Evolutionary conservation across 2,888 invertebrate species (phyloP).

Genomic region (Portevinia maculata): DNA sequence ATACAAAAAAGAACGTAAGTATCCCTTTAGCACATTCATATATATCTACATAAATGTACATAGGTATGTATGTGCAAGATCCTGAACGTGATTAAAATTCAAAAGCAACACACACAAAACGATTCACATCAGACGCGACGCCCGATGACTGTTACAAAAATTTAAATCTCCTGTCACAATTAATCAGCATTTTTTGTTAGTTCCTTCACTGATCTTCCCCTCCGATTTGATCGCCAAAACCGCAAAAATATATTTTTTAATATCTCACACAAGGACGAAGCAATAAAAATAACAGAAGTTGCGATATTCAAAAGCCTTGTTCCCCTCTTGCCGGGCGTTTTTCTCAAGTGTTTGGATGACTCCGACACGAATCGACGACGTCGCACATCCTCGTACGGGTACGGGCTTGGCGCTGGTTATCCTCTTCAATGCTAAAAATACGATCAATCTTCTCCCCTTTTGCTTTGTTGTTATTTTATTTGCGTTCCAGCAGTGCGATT

Average conservation of each 20-base stretch:
- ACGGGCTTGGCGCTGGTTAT: slow-evolving; percentile 45
- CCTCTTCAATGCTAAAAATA: slow-evolving; percentile 73
- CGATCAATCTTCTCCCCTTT: slow-evolving; percentile 72
- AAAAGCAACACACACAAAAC: slow-evolving; percentile 45
- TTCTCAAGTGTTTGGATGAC: slow-evolving; percentile 55
- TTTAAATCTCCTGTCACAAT: slow-evolving; percentile 70
- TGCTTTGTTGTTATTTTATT: slow-evolving; percentile 51
- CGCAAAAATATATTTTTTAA: slow-evolving; percentile 56
- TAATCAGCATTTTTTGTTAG: slow-evolving; percentile 54
- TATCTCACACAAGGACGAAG: slow-evolving; percentile 72
- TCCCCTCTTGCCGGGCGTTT: slow-evolving; percentile 13
- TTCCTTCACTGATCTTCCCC: slow-evolving; percentile 22
- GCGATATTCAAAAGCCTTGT: slow-evolving; percentile 24
- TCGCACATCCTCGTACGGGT: slow-evolving; percentile 56
- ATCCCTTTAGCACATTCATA: background rate
- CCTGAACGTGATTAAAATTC: slow-evolving; percentile 66
- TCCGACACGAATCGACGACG: slow-evolving; percentile 35
- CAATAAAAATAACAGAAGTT: slow-evolving; percentile 52
- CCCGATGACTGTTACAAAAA: slow-evolving; percentile 66
- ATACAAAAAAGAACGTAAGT: background rate
- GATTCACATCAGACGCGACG: slow-evolving; percentile 19
- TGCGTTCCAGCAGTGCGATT: slow-evolving; percentile 46
- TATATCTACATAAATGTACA: background rate
- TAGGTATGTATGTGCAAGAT: slow-evolving; percentile 10
- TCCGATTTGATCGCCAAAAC: slow-evolving; percentile 66